Evolutionary conservation across 1,140 invertebrate species (phyloP).

Genomic region (Meloidogyne exigua): DNA sequence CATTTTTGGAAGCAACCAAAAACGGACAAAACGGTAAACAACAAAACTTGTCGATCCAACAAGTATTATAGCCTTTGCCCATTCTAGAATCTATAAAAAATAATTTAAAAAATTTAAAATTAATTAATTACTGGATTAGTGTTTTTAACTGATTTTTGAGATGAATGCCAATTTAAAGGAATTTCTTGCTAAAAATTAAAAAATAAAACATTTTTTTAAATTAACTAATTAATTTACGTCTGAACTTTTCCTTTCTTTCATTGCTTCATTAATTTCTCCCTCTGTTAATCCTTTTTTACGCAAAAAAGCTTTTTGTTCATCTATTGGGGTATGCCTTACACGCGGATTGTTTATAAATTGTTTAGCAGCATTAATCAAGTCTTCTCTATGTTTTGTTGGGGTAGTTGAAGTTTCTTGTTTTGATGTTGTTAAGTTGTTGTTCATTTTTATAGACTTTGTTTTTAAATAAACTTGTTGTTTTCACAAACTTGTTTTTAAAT

Average conservation of each 20-base stretch:
- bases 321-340: constrained; percentile 44
- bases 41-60: constrained; percentile 49
- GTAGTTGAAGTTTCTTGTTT: neutral
- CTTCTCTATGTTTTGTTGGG: constrained; percentile 19
- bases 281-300: constrained; percentile 49
- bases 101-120: neutral
- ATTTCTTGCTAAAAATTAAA: neutral
- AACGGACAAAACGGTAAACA: constrained; percentile 47
- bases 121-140: neutral
- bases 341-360: constrained; percentile 50
- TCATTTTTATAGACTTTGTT: constrained; percentile 6
- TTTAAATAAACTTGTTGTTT: neutral
- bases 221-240: neutral
- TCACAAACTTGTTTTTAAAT: neutral
- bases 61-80: constrained; percentile 42
- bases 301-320: constrained; percentile 51
- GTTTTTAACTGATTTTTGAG: neutral
- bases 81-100: constrained; percentile 15
- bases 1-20: constrained; percentile 50
- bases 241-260: neutral
- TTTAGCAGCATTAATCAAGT: constrained; percentile 45
- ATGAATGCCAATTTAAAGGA: neutral
- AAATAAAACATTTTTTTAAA: neutral
- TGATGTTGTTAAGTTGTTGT: neutral
- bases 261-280: constrained; percentile 46